These are phyloP conservation scores for Bombus polaris DNA, from an alignment of 1,140 invertebrate genomes.

Conservation along the genomic window DNA sequence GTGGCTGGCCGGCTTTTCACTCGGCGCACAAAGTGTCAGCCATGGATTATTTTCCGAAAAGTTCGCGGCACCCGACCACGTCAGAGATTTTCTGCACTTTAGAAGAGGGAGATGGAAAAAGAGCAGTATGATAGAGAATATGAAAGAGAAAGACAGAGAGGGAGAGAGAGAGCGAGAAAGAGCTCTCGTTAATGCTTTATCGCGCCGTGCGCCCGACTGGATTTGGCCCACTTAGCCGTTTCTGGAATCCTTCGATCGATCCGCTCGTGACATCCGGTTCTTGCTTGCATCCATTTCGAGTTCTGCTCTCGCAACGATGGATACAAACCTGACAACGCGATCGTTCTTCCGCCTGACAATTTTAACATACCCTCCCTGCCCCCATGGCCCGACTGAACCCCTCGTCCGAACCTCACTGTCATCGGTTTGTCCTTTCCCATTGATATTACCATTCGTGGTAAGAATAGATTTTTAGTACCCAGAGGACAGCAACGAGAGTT, in stretches of 20 bases:
- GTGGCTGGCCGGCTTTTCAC: constrained; percentile 46
- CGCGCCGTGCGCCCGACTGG: constrained; percentile 49
- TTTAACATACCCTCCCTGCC: constrained; percentile 26
- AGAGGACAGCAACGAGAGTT: not conserved
- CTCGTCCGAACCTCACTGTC: constrained; percentile 10
- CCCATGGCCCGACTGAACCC: not conserved
- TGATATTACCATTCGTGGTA: not conserved
- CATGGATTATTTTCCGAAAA: constrained; percentile 52
- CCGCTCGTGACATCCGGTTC: constrained; percentile 53
- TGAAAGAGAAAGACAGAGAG: not conserved
- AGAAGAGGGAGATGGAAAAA: not conserved
- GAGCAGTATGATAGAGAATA: not conserved
- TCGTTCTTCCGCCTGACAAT: constrained; percentile 50
- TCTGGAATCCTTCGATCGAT: constrained; percentile 51
- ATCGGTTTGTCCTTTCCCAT: not conserved
- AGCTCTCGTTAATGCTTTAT: constrained; percentile 60
- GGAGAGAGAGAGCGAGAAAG: not conserved
- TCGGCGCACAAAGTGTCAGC: constrained; percentile 43
- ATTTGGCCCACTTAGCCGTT: constrained; percentile 55
- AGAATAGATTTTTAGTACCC: constrained; percentile 20
- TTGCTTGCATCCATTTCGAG: constrained; percentile 40
- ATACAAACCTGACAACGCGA: constrained; percentile 30
- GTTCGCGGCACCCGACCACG: constrained; percentile 12
- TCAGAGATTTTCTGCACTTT: constrained; percentile 42
- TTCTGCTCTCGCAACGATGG: constrained; percentile 29